These are phyloP conservation scores for Kuschelorhynchus macadamiae DNA, from an alignment of 2,888 invertebrate species.

Conservation along the genomic window DNA sequence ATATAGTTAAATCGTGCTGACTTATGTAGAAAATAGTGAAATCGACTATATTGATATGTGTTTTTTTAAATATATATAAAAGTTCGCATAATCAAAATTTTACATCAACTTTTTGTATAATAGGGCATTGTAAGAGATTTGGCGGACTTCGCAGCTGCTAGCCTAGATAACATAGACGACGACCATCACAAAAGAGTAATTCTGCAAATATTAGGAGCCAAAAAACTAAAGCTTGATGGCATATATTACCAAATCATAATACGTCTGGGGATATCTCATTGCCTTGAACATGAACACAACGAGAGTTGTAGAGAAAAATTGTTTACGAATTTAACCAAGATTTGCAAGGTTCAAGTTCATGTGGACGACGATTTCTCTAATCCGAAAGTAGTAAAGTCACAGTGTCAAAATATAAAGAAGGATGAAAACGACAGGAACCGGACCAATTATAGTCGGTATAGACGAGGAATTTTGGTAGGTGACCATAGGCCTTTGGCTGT, in stretches of 20 bases:
- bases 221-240: slow-evolving; percentile 64
- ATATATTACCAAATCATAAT: slow-evolving; percentile 68
- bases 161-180: slow-evolving; percentile 70
- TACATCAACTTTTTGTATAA: slow-evolving; percentile 6
- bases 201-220: slow-evolving; percentile 68
- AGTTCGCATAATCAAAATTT: no score
- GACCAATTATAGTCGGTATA: slow-evolving; percentile 56
- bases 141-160: slow-evolving; percentile 69
- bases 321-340: slow-evolving; percentile 66
- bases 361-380: slow-evolving; percentile 65
- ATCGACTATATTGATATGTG: no score
- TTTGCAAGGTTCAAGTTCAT: slow-evolving; percentile 70
- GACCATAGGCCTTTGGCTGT: slow-evolving; percentile 38
- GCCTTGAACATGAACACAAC: slow-evolving; percentile 60
- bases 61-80: no score
- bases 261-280: slow-evolving; percentile 68
- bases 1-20: no score
- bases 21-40: no score
- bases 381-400: slow-evolving; percentile 70
- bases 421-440: slow-evolving; percentile 57
- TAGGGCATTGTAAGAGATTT: slow-evolving; percentile 58
- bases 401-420: slow-evolving; percentile 69
- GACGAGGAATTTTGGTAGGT: slow-evolving; percentile 38
- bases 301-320: slow-evolving; percentile 60
- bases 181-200: slow-evolving; percentile 70